A percentile compares a stretch with the other conserved stretches of the same genome.
These are phyloP conservation scores for Cyrtodaria siliqua DNA, from an alignment of 2,888 invertebrate genomes.

Conservation along the genomic window DNA sequence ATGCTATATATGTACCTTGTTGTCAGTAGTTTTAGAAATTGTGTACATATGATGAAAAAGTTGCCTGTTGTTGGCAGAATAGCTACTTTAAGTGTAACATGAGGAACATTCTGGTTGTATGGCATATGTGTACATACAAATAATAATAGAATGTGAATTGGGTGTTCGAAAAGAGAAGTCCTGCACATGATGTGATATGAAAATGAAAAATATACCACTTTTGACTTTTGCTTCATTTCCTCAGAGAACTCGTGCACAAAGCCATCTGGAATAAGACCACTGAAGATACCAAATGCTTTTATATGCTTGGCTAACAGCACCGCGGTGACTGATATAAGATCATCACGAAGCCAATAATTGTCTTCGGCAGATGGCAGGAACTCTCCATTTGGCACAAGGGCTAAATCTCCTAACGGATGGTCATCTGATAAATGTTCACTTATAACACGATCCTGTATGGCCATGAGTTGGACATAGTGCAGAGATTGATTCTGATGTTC, in stretches of 20 bases:
- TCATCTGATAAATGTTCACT: conserved; percentile 29
- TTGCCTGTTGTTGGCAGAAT: too few relatives aligned
- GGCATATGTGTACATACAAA: too few relatives aligned
- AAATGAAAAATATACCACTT: conserved; percentile 1
- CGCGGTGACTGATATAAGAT: conserved; percentile 18
- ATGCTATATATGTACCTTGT: too few relatives aligned
- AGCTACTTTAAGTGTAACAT: too few relatives aligned
- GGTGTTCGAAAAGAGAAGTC: too few relatives aligned
- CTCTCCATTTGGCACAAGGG: conserved; percentile 3
- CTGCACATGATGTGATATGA: too few relatives aligned
- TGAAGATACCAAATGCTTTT: too few relatives aligned
- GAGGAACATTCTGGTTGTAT: too few relatives aligned
- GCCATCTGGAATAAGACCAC: background rate
- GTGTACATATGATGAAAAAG: too few relatives aligned
- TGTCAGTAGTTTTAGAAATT: too few relatives aligned
- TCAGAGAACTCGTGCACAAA: background rate
- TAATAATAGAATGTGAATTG: too few relatives aligned
- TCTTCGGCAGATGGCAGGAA: conserved; percentile 26
- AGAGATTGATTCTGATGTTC: conserved; percentile 5
- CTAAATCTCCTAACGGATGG: conserved; percentile 15
- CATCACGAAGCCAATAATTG: conserved; percentile 10
- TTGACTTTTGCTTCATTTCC: background rate
- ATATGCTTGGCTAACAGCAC: conserved; percentile 15
- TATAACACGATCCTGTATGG: conserved; percentile 22
- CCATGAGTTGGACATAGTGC: conserved; percentile 22